A percentile compares a stretch with the other conserved stretches of the same genome.
Evolutionary conservation across 2,888 invertebrate genomes (phyloP).

Genomic region (Drosophila helvetica): DNA sequence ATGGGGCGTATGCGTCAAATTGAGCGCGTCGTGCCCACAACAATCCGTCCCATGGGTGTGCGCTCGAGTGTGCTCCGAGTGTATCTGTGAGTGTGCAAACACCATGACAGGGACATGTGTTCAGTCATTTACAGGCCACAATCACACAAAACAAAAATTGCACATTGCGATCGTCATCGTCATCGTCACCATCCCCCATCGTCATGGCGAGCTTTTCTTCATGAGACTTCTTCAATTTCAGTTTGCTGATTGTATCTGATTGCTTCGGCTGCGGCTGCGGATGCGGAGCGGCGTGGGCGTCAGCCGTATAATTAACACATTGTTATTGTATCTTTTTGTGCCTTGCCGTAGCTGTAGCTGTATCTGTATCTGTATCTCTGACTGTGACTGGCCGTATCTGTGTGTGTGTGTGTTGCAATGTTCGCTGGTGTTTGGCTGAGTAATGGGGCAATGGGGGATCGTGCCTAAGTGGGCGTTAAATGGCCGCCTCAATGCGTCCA

Average conservation of each 20-base stretch:
- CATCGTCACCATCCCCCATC: conserved; percentile 32
- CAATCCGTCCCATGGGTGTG: conserved; percentile 8
- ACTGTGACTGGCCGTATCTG: background rate
- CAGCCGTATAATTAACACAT: conserved; percentile 73
- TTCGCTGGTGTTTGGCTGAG: conserved; percentile 18
- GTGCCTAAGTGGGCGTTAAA: conserved; percentile 69
- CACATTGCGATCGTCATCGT: conserved; percentile 49
- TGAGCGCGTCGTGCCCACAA: conserved; percentile 64
- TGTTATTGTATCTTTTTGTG: conserved; percentile 41
- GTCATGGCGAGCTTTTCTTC: conserved; percentile 3
- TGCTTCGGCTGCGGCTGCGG: conserved; percentile 14
- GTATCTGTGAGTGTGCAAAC: conserved; percentile 6
- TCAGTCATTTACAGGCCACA: conserved; percentile 41
- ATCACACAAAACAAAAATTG: conserved; percentile 39
- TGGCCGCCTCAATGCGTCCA: conserved; percentile 53
- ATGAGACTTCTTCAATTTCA: conserved; percentile 31
- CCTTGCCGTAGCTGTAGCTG: background rate
- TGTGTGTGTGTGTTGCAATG: conserved; percentile 26
- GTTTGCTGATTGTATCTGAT: conserved; percentile 15
- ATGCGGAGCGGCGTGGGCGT: conserved; percentile 56
- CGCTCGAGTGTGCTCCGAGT: conserved; percentile 10
- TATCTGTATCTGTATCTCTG: conserved; percentile 4
- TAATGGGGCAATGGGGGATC: conserved; percentile 50
- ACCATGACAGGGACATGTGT: conserved; percentile 57
- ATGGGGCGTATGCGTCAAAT: conserved; percentile 71